Base-by-base conservation (phyloP, 2,113 vertebrate genomes). In the Peromyscus polionotus region DNA sequence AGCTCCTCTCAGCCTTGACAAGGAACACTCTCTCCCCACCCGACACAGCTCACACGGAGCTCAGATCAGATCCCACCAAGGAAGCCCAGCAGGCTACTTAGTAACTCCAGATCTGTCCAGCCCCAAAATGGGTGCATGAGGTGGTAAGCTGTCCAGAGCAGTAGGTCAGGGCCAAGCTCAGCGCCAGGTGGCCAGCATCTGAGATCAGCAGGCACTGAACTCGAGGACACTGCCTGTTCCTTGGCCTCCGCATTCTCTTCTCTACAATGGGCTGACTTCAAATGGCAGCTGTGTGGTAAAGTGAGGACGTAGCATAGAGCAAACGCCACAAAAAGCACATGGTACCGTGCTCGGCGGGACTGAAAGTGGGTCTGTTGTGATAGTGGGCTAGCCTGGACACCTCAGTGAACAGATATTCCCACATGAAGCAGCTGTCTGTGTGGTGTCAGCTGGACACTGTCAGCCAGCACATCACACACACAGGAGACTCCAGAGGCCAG, bases 331-430 rank as follows among this genome's bases (percentile, higher is more conserved):
- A 68, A 73, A 39, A 86, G 63, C 42, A 26, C 20, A 48, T 3
- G 3, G 67, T n/a, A 24, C 7, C 10, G 4, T 13, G 4, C 36
- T 33, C 33, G 7, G 16, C 2, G 39, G 91, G 6, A 36, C 33
- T 3, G 5, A 26, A 17, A 20, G 26, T 1, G 33, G 57, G 42
- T 14, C 0, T 33, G 54, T 4, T 19, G 20, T 39, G 36, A 2
- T 7, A 68, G n/a, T 11, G 67, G 57, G 70, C 76, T 31, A 76
- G 92, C 87, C 90, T 63, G 28, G 75, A 45, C 57, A n/a, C 91
- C 54, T 36, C 14, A 33, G 33, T 0, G 33, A 65, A 33, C 0
- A 6, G 51, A 24, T 9, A 39, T 7, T n/a, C 70, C 77, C 31
- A 20, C 0, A 1, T 42, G 24, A 77, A 73, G 36, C 85, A 28